These are phyloP conservation scores for Agriotes lineatus DNA, from an alignment of 2,888 invertebrate species.

Conservation along the genomic window DNA sequence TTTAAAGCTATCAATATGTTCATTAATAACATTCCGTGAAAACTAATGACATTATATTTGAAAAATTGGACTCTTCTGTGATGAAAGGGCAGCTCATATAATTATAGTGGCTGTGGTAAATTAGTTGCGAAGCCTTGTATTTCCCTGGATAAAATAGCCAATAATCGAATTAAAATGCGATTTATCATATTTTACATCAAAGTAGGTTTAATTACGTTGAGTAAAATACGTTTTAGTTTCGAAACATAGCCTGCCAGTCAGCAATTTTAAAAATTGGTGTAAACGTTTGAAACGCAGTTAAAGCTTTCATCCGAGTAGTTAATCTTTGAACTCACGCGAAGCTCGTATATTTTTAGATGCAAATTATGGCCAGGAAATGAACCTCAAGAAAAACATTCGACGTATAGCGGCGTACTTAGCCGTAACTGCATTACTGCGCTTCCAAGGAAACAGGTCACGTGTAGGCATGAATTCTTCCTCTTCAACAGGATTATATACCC, in stretches of 20 bases:
- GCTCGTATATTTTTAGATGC: constrained; percentile 34
- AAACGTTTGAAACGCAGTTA: constrained; percentile 10
- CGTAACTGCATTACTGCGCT: constrained; percentile 26
- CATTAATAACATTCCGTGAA: no score
- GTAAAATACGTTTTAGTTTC: constrained; percentile 4
- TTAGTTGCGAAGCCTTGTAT: constrained; percentile 4
- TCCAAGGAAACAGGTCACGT: constrained; percentile 11
- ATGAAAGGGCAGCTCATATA: no score
- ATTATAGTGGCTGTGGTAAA: neutral
- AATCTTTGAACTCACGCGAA: constrained; percentile 34
- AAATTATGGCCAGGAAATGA: constrained; percentile 35
- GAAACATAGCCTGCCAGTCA: neutral
- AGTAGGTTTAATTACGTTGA: constrained; percentile 15
- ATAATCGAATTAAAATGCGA: constrained; percentile 23
- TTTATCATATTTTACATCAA: constrained; percentile 21
- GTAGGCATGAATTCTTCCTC: constrained; percentile 15
- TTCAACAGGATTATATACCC: constrained; percentile 4
- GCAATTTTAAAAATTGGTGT: constrained; percentile 24
- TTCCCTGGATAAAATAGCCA: neutral
- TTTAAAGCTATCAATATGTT: no score
- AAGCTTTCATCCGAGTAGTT: constrained; percentile 3
- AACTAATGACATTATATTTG: no score
- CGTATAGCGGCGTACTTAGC: constrained; percentile 1
- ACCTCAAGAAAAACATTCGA: constrained; percentile 21
- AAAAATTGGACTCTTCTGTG: no score